These are phyloP conservation scores for Porphyrio hochstetteri DNA, from an alignment of 2,113 vertebrate species.

Conservation along the genomic window DNA sequence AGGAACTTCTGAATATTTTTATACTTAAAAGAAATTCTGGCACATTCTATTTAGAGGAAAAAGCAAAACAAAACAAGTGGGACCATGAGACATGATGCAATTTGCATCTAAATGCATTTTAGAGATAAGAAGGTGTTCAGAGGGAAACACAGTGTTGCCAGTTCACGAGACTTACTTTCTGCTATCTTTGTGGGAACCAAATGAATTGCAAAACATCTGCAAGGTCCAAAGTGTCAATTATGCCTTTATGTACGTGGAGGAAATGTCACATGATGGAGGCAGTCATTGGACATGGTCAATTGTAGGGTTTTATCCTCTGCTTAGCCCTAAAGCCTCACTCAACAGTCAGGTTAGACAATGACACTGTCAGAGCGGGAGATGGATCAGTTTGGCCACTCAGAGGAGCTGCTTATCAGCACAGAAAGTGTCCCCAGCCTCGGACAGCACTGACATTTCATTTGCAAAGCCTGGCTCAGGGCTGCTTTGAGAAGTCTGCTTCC, in stretches of 20 bases:
- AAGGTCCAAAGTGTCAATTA: conserved; percentile 74
- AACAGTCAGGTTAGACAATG: conserved; percentile 71
- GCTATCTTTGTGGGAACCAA: conserved; percentile 74
- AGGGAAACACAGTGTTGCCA: conserved; percentile 53
- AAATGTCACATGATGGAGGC: conserved; percentile 76
- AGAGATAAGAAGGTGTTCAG: conserved; percentile 47
- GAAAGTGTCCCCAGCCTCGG: conserved; percentile 50
- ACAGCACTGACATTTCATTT: conserved; percentile 33
- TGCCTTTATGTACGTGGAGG: conserved; percentile 73
- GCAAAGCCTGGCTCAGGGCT: conserved; percentile 47
- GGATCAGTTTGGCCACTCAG: conserved; percentile 72
- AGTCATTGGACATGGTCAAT: conserved; percentile 77
- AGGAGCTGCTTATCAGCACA: conserved; percentile 61
- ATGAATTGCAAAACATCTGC: conserved; percentile 77
- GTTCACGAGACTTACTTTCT: conserved; percentile 67
- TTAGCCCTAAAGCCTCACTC: conserved; percentile 70
- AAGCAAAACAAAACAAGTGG: conserved; percentile 30
- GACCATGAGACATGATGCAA: background rate
- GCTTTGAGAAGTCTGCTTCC: conserved; percentile 17
- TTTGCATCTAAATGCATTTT: conserved; percentile 66
- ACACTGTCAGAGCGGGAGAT: conserved; percentile 70
- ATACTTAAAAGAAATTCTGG: background rate
- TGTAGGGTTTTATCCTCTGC: conserved; percentile 74
- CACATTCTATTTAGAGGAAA: background rate
- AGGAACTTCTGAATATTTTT: background rate